Evolutionary conservation across 2,797 vertebrate species (phyloP).

Genomic region (Anabacerthia variegaticeps): DNA sequence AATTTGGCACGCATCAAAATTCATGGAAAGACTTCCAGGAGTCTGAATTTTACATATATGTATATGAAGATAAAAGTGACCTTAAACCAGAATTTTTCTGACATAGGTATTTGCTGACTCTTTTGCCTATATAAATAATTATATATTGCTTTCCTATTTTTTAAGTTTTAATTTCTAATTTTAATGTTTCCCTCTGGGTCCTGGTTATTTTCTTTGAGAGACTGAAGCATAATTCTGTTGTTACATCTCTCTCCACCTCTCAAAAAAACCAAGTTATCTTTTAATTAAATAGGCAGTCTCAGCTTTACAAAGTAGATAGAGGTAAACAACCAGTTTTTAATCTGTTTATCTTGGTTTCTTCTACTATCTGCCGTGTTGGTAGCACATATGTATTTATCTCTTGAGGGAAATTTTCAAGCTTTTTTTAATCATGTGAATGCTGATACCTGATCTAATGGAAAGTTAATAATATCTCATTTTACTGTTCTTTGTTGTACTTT

Average conservation of each 20-base stretch:
- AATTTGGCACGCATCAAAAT: not conserved
- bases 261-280: not conserved
- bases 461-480: not conserved
- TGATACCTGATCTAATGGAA: not conserved
- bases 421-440: not conserved
- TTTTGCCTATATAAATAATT: not conserved
- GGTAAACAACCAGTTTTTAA: not conserved
- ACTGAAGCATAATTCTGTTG: not conserved
- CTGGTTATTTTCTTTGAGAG: not conserved
- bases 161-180: not conserved
- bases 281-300: not conserved
- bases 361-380: not conserved
- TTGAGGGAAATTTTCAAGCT: not conserved
- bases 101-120: not conserved
- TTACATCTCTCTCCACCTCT: not conserved
- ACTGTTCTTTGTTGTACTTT: not conserved
- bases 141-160: not conserved
- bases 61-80: not conserved
- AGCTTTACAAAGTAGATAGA: not conserved
- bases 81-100: not conserved
- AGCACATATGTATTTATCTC: not conserved
- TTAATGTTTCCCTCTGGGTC: not conserved
- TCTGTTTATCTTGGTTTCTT: not conserved
- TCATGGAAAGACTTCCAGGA: not conserved
- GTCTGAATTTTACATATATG: not conserved